Evolutionary conservation across 2,797 vertebrate genomes (phyloP).

Genomic region (Eulemur mongoz): DNA sequence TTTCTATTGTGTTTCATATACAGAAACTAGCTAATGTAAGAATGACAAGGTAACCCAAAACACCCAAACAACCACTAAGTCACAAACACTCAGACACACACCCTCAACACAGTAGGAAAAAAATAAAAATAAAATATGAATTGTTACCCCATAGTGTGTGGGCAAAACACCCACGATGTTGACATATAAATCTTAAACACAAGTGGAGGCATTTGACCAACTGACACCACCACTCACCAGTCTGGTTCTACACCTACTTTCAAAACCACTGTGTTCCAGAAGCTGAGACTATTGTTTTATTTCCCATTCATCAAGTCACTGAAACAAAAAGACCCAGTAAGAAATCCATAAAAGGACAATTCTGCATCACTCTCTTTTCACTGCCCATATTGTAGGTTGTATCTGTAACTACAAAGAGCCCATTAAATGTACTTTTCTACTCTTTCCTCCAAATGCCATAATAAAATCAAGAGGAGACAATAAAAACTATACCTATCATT

Average conservation of each 20-base stretch:
- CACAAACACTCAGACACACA: conserved; percentile 45
- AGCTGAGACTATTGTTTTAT: neutral
- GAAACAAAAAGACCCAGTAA: neutral
- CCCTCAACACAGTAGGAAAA: neutral
- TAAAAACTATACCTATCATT: neutral
- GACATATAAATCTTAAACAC: conserved; percentile 51
- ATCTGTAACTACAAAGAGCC: neutral
- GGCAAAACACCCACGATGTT: conserved; percentile 62
- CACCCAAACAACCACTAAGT: conserved; percentile 7
- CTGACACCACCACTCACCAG: conserved; percentile 44
- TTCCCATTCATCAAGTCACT: neutral
- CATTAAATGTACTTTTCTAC: neutral
- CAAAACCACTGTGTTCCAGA: conserved; percentile 38
- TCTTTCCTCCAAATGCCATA: neutral
- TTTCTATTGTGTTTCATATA: neutral
- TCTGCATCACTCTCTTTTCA: neutral
- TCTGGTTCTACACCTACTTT: conserved; percentile 68
- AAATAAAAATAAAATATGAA: conserved; percentile 24
- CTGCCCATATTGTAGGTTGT: neutral
- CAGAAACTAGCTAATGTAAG: conserved; percentile 1
- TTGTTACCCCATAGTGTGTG: conserved; percentile 66
- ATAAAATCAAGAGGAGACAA: neutral
- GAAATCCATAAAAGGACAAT: conserved; percentile 9
- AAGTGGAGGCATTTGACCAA: conserved; percentile 55
- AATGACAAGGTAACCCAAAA: conserved; percentile 14